These are phyloP conservation scores for Fulica atra DNA, from an alignment of 2,113 vertebrate species.

Conservation along the genomic window DNA sequence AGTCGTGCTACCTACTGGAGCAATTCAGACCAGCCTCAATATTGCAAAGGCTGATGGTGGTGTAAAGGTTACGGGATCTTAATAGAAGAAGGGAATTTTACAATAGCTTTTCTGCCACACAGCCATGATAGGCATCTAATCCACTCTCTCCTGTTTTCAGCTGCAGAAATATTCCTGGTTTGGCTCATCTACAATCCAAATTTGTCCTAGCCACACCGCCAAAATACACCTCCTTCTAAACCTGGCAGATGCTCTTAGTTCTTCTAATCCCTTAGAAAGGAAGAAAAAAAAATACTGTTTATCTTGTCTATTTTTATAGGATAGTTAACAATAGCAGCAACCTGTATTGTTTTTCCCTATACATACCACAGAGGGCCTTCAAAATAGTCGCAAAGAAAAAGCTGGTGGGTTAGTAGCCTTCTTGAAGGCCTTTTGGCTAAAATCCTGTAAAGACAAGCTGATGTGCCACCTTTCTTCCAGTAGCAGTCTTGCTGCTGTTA, in stretches of 20 bases:
- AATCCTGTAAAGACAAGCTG: neutral
- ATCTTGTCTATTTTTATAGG: neutral
- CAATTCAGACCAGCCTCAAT: neutral
- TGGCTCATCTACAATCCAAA: neutral
- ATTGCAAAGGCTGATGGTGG: neutral
- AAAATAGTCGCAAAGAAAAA: neutral
- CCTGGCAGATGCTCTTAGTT: neutral
- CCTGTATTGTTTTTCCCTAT: neutral
- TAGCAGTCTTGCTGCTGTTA: neutral
- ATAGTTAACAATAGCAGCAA: neutral
- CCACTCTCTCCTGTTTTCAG: neutral
- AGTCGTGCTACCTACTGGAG: neutral
- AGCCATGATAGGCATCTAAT: neutral
- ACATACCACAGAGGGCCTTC: neutral
- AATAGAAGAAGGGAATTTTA: neutral
- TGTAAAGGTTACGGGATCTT: neutral
- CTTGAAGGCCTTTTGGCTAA: neutral
- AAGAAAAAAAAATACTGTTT: neutral
- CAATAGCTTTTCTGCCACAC: neutral
- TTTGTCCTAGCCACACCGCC: neutral
- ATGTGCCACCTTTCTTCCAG: neutral
- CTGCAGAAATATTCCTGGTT: neutral
- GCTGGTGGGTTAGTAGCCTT: neutral
- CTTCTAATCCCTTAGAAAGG: slow-evolving; percentile 9
- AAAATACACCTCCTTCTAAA: neutral